These are phyloP conservation scores for Leptestheria dahalacensis DNA, from an alignment of 1,140 invertebrate species.

Conservation along the genomic window DNA sequence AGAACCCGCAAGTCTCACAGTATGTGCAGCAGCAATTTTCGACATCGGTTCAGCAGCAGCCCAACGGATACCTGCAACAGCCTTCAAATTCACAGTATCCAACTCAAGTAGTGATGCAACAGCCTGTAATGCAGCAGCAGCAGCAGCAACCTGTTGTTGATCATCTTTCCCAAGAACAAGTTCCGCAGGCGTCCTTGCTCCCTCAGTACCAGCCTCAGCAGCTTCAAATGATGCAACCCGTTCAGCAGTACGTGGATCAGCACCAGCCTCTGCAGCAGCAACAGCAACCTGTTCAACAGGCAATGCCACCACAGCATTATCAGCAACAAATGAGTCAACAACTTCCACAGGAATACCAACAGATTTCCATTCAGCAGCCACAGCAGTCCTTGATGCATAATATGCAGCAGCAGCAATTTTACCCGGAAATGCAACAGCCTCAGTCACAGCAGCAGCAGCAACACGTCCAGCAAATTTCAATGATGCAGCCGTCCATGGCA, in stretches of 20 bases:
- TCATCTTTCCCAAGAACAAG: slow-evolving; percentile 16
- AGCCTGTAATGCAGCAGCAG: slow-evolving; percentile 25
- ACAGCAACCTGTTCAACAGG: slow-evolving; percentile 22
- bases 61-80: background rate
- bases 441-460: slow-evolving; percentile 26
- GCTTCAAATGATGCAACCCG: slow-evolving; percentile 17
- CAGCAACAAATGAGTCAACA: slow-evolving; percentile 24
- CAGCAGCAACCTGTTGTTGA: slow-evolving; percentile 29
- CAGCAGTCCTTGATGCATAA: slow-evolving; percentile 18
- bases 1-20: background rate
- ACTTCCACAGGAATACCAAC: slow-evolving; percentile 18
- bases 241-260: slow-evolving; percentile 23
- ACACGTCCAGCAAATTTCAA: slow-evolving; percentile 31
- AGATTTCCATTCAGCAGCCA: slow-evolving; percentile 15
- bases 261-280: slow-evolving; percentile 30
- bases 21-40: background rate
- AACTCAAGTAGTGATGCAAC: background rate
- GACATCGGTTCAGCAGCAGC: background rate
- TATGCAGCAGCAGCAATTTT: slow-evolving; percentile 19
- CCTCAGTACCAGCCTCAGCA: slow-evolving; percentile 23
- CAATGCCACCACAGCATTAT: slow-evolving; percentile 27
- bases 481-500: background rate
- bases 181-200: slow-evolving; percentile 25
- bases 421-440: slow-evolving; percentile 25
- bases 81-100: background rate